phyloP scores from a whole-genome alignment of 2,113 vertebrate genomes.

The Canis aureus region DNA sequence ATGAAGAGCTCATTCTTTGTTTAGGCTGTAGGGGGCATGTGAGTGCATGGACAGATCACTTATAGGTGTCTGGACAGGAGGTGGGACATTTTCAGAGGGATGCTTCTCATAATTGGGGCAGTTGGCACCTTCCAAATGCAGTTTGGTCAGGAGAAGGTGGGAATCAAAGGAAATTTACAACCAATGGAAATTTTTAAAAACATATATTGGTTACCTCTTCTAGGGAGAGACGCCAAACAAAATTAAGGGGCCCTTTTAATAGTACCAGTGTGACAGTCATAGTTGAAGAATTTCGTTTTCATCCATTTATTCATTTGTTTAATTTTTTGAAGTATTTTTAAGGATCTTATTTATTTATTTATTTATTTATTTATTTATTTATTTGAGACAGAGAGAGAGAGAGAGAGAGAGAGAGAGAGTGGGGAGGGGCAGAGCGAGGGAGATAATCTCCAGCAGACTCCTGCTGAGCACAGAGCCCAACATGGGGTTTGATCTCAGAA shows the following conservation, averaged over 20 bases:
- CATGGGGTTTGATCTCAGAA: not conserved
- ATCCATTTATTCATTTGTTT: not conserved
- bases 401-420: not conserved
- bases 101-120: not conserved
- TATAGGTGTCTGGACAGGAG: not conserved
- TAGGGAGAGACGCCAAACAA: not conserved
- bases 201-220: not conserved
- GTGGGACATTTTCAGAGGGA: not conserved
- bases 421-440: not conserved
- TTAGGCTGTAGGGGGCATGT: too few relatives aligned
- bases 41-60: not conserved
- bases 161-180: not conserved
- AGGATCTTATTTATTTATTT: not conserved
- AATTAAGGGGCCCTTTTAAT: not conserved
- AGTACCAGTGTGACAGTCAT: not conserved
- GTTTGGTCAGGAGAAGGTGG: not conserved
- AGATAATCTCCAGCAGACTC: not conserved
- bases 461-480: not conserved
- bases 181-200: not conserved
- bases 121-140: not conserved
- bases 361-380: not conserved
- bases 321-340: not conserved
- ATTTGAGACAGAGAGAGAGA: not conserved
- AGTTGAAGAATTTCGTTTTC: constrained; percentile 1
- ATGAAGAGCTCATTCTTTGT: not conserved